A percentile compares a stretch with the other conserved stretches of the same genome.
Evolutionary conservation across 2,113 vertebrate genomes (phyloP).

Genomic region (Nothocercus julius): DNA sequence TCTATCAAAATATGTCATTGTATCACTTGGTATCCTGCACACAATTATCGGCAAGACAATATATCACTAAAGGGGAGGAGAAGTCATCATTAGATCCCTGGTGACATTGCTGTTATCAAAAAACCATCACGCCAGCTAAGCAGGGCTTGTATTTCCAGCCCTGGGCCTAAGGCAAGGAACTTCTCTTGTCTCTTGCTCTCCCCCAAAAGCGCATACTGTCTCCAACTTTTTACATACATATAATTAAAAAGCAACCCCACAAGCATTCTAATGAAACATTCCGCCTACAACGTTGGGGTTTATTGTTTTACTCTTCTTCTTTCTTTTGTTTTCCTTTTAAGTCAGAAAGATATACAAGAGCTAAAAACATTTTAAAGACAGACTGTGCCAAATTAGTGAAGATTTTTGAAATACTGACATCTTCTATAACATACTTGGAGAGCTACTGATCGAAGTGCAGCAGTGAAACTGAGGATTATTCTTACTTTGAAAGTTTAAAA

Average conservation of each 20-base stretch:
- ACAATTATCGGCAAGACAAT: background rate
- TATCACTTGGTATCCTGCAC: background rate
- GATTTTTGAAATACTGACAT: background rate
- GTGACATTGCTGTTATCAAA: slow-evolving; percentile 34
- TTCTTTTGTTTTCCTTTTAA: background rate
- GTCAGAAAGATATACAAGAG: background rate
- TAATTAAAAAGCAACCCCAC: slow-evolving; percentile 35
- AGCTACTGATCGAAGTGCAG: background rate
- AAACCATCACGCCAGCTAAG: background rate
- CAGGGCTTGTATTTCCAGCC: background rate
- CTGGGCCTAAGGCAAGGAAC: slow-evolving; percentile 14
- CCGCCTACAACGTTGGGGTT: background rate
- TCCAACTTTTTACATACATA: slow-evolving; percentile 24
- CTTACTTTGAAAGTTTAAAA: background rate
- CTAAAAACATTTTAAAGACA: background rate
- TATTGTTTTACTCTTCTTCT: background rate
- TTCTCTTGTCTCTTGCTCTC: background rate
- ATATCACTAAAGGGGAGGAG: slow-evolving; percentile 32
- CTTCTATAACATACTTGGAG: background rate
- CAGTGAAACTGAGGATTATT: background rate
- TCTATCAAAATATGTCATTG: background rate
- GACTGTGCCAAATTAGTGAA: background rate
- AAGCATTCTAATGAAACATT: slow-evolving; percentile 19
- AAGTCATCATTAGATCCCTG: background rate
- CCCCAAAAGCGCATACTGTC: background rate